phyloP scores from a whole-genome alignment of 2,797 vertebrate species.

The Nannoperca obscura region DNA sequence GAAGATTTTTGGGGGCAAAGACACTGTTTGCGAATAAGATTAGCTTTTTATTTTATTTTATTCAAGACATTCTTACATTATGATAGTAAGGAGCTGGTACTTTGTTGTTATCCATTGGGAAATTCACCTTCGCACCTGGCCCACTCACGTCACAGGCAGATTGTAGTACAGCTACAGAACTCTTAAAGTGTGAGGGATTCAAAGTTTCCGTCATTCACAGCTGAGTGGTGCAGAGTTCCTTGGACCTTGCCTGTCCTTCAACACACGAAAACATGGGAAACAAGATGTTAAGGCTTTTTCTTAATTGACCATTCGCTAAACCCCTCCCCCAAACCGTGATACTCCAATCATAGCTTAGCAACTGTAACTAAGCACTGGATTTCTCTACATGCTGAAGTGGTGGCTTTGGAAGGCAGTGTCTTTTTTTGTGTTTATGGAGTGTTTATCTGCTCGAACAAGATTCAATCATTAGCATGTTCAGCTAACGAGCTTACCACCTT shows the following conservation, averaged over 20 bases:
- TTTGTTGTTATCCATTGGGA: not conserved
- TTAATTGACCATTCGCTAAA: conserved; percentile 11
- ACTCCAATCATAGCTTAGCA: not conserved
- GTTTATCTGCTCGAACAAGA: no score
- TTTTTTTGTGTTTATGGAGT: no score
- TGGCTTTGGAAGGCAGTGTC: no score
- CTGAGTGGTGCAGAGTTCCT: not conserved
- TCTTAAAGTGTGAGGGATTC: conserved; percentile 29
- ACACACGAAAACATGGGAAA: not conserved
- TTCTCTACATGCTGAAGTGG: not conserved
- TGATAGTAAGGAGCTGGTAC: conserved; percentile 1
- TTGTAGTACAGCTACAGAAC: not conserved
- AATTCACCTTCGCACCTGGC: conserved; percentile 1
- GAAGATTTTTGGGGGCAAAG: conserved; percentile 13
- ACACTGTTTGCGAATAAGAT: not conserved
- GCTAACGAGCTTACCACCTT: not conserved
- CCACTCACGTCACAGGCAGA: not conserved
- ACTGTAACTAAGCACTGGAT: not conserved
- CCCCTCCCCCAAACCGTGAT: not conserved
- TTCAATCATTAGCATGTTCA: not conserved
- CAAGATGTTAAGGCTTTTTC: not conserved
- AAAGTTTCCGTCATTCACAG: conserved; percentile 6
- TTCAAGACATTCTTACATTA: not conserved
- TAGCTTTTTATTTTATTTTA: not conserved
- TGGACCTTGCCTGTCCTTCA: not conserved